These are phyloP conservation scores for Drosophila truncata DNA, from an alignment of 1,140 invertebrate species.

Conservation along the genomic window DNA sequence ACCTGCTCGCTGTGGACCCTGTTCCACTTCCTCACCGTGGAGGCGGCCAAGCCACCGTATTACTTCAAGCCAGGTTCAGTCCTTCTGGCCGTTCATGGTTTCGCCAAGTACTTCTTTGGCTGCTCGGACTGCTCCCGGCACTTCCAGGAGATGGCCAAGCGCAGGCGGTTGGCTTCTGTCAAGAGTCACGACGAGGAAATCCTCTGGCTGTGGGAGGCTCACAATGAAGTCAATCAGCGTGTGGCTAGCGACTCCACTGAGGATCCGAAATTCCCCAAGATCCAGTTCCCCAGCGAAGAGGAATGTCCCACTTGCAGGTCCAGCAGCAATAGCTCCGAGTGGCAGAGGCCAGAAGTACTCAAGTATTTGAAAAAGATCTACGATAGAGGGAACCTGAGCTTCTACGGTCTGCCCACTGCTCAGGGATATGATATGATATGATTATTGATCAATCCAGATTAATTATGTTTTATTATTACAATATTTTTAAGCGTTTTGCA, in stretches of 20 bases:
- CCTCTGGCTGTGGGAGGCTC: constrained; percentile 97
- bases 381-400: constrained; percentile 37
- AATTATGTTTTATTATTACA: background rate
- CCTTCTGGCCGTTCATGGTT: constrained; percentile 92
- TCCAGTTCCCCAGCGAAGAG: constrained; percentile 92
- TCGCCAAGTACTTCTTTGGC: constrained; percentile 96
- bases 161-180: constrained; percentile 89
- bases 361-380: constrained; percentile 52
- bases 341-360: constrained; percentile 37
- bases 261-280: constrained; percentile 95
- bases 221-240: constrained; percentile 96
- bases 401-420: constrained; percentile 55
- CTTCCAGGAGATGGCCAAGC: constrained; percentile 91
- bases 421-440: background rate
- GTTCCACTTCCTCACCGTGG: constrained; percentile 96
- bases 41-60: constrained; percentile 87
- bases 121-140: constrained; percentile 95
- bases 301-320: constrained; percentile 89
- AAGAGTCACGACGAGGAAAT: constrained; percentile 90
- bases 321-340: background rate
- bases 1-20: constrained; percentile 97
- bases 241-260: constrained; percentile 94
- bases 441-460: no score
- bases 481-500: background rate
- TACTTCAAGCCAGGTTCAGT: constrained; percentile 87